Conservation (phyloP, 2,888 invertebrate genomes). For the Dolomedes plantarius region DNA sequence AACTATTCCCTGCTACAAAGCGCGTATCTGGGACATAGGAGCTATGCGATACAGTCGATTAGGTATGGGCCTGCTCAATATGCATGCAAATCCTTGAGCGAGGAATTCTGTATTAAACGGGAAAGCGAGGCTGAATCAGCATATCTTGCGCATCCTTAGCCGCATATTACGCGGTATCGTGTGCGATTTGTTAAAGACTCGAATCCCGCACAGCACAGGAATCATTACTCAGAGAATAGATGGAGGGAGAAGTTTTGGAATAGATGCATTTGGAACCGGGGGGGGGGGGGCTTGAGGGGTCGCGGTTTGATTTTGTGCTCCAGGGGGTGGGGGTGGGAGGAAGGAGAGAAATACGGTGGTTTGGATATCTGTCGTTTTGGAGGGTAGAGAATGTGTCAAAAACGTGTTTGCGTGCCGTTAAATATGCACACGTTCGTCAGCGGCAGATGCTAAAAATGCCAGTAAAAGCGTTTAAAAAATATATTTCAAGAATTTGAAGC, state of each 20-base stretch:
- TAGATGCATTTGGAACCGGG: too few relatives aligned
- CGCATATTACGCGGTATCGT: slow-evolving; percentile 56
- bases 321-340: background rate
- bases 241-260: background rate
- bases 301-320: background rate
- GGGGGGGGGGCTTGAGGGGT: background rate
- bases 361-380: background rate
- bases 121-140: slow-evolving; percentile 55
- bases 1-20: slow-evolving; percentile 58
- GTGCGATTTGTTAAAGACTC: slow-evolving; percentile 65
- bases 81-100: slow-evolving; percentile 61
- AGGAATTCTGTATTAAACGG: slow-evolving; percentile 38
- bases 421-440: background rate
- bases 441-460: background rate
- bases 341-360: background rate
- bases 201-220: background rate
- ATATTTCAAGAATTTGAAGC: too few relatives aligned
- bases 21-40: slow-evolving; percentile 13
- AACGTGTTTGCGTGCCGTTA: background rate
- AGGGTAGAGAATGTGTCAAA: background rate
- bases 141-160: slow-evolving; percentile 59
- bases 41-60: slow-evolving; percentile 62
- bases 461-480: background rate
- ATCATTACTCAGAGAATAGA: slow-evolving; percentile 10
- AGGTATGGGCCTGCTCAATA: slow-evolving; percentile 62